Evolutionary conservation across 2,888 invertebrate species (phyloP), one percentile per base, ranked within the genome.

Genomic region (Conops quadrifasciatus): DNA sequence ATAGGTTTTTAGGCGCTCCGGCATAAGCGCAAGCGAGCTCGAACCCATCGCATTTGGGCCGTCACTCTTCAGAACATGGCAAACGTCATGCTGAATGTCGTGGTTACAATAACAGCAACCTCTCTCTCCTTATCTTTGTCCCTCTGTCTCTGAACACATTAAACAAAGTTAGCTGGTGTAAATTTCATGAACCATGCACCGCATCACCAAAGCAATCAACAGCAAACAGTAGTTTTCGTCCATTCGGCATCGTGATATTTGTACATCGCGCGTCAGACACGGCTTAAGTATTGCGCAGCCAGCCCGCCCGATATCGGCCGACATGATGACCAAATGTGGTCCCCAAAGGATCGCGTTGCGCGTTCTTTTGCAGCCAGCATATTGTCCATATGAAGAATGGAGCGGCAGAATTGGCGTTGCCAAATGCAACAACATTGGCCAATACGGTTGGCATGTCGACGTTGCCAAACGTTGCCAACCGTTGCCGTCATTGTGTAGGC

Each of bases 21-120:
- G n/a, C n/a, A n/a, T n/a, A n/a, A n/a, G n/a, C n/a, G n/a, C n/a
- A n/a, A n/a, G n/a, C n/a, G n/a, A n/a, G n/a, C n/a, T n/a, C n/a
- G n/a, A n/a, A n/a, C n/a, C n/a, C n/a, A n/a, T 36, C 9, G 4
- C 36, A 36, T 9, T 36, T 9, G 36, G 36, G 36, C 36, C 36
- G 9, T 36, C 36, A 19, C n/a, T 19, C 21, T 58, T 4, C 43
- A 63, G 63, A 47, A 63, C 24, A 63, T 63, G 45, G 4, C 45
- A 30, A 36, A 56, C 53, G 56, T 36, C 36, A 36, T 36, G 36
- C 4, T 36, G 36, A 9, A 9, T 36, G 36, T 36, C 36, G 36
- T 36, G 21, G 49, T 60, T 9, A 51, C 26, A 62, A 69, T 56
- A 13, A 59, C 26, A 47, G 30, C 26, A 45, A 67, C 9, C 5